phyloP scores from a whole-genome alignment of 2,113 vertebrate genomes.

The Oxyruncus cristatus region DNA sequence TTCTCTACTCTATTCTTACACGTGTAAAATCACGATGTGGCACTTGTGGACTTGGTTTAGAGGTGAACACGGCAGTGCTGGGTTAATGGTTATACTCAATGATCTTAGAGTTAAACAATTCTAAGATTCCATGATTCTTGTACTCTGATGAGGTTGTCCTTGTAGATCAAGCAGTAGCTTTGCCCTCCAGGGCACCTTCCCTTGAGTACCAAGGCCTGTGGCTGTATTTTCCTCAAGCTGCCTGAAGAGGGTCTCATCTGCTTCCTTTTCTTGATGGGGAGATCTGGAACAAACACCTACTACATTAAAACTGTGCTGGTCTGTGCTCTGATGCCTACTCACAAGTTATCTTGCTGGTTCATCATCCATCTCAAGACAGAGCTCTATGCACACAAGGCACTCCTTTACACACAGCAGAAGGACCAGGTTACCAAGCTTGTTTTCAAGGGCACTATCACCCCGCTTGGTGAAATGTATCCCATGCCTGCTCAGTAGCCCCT shows the following conservation, averaged over 20 bases:
- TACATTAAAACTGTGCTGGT: background rate
- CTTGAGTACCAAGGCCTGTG: background rate
- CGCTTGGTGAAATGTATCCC: background rate
- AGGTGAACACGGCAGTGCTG: background rate
- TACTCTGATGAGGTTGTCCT: background rate
- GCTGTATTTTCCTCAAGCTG: background rate
- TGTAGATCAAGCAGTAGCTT: background rate
- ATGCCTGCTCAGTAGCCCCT: background rate
- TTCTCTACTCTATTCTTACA: background rate
- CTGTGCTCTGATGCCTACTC: background rate
- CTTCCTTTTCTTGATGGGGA: background rate
- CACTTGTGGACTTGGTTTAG: no score
- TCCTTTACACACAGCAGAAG: background rate
- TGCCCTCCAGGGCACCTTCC: background rate
- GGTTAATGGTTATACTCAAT: background rate
- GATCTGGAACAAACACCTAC: background rate
- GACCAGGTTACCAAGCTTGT: background rate
- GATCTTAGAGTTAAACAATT: background rate
- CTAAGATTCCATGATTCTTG: background rate
- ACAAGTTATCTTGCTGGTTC: background rate
- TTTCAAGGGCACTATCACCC: background rate
- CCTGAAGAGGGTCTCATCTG: background rate
- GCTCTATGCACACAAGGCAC: background rate
- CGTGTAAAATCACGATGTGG: background rate
- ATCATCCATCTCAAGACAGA: background rate